Evolutionary conservation across 2,113 vertebrate genomes (phyloP).

Genomic region (Willisornis vidua): DNA sequence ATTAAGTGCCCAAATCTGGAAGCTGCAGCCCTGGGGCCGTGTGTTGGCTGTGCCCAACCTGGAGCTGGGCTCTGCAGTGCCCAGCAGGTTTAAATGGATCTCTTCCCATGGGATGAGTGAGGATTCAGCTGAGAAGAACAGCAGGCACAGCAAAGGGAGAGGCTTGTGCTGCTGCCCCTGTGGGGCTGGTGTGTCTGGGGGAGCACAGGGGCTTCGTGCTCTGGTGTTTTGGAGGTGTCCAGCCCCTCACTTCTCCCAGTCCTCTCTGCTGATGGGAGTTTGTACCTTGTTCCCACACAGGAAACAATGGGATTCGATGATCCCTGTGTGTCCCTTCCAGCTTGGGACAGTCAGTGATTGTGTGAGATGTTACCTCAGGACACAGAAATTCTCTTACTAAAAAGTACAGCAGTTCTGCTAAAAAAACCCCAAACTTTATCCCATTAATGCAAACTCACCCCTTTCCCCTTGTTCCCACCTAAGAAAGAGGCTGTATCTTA

Average conservation of each 20-base stretch:
- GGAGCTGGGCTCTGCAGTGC: neutral
- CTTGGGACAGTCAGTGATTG: too few relatives aligned
- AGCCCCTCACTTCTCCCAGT: neutral
- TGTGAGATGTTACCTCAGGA: neutral
- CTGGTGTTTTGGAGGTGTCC: neutral
- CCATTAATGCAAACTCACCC: neutral
- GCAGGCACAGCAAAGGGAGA: neutral
- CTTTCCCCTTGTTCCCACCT: neutral
- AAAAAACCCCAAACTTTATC: neutral
- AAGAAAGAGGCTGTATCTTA: neutral
- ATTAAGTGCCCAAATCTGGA: fast-evolving
- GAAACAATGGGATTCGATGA: fast-evolving
- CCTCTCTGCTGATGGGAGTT: neutral
- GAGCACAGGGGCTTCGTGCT: neutral
- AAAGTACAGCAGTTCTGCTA: neutral
- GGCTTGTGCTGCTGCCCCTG: neutral
- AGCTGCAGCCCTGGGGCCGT: neutral
- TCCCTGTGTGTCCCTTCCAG: neutral
- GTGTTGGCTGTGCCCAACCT: fast-evolving
- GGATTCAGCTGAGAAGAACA: neutral
- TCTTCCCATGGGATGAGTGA: neutral
- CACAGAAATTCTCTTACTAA: neutral
- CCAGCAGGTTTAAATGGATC: neutral
- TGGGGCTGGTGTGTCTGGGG: neutral
- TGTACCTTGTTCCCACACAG: neutral